Evolutionary conservation across 2,113 vertebrate genomes (phyloP), one percentile per base, ranked within the genome.

Genomic region (Chamaea fasciata): DNA sequence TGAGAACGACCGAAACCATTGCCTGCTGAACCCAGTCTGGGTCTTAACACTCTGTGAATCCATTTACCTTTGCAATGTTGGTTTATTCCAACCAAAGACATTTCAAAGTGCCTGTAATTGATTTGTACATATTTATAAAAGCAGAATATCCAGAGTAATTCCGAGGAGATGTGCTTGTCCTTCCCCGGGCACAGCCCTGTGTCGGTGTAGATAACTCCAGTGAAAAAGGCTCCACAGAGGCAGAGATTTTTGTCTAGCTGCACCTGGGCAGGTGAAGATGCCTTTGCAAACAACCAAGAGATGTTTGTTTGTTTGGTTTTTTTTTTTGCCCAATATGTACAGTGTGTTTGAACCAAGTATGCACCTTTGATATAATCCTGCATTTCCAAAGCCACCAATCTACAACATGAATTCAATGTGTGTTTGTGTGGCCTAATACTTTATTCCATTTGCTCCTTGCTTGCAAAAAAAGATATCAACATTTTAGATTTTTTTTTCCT

Each of bases 81-180:
- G 99, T 98, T 99, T 98, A 98, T 98, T 99, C 99, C 99, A 99
- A 99, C 99, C 99, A 99, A 99, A 99, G 99, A 99, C 99, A 98
- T 99, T 98, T 99, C 98, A 99, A 99, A 99, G 99, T 99, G 99
- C 99, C 99, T 99, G 99, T 99, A 98, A 99, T 98, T 98, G 98
- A 98, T 98, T 98, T 99, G 99, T 99, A 99, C 98, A 99, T 99
- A 99, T 98, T 98, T 98, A 97, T 99, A 98, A 98, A 96, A 97
- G 97, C 98, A 52, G 39, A 69, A 95, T 98, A 96, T 97, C 96
- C 97, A 83, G 96, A 98, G 95, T 91, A 96, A 97, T 97, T 98
- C 96, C 97, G 97, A 90, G 96, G 97, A 97, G 97, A 96, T 97
- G 97, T 96, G 97, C 97, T 93, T 77, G 78, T 91, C 92, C 91